Percentiles rank a stretch among this genome's conserved stretches.
Evolutionary conservation across 2,888 invertebrate genomes (phyloP).

Genomic region (Oasisia sp.): DNA sequence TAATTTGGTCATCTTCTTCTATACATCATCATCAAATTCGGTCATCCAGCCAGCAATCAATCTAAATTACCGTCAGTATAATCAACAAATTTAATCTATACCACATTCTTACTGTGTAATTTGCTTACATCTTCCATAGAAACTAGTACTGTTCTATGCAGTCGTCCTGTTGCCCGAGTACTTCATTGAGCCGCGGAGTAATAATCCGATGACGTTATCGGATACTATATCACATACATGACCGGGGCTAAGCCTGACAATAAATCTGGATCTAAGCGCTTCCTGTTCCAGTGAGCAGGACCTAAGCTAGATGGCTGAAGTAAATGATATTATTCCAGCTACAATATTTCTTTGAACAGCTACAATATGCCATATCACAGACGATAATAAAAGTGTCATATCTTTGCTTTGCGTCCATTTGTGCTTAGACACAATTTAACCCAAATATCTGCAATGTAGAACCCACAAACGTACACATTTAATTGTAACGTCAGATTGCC

Average conservation of each 20-base stretch:
- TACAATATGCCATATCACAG: not conserved
- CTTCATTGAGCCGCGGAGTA: not conserved
- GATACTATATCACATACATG: not conserved
- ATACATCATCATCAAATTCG: not conserved
- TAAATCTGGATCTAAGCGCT: not conserved
- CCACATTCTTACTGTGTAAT: not conserved
- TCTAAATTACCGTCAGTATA: not conserved
- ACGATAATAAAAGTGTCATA: not conserved
- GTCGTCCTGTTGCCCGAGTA: not conserved
- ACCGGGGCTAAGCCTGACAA: not conserved
- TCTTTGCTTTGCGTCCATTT: not conserved
- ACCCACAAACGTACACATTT: not conserved
- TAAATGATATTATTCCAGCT: not conserved
- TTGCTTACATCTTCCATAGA: not conserved
- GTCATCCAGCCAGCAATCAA: not conserved
- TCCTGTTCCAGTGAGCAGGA: not conserved
- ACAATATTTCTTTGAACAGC: not conserved
- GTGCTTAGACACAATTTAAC: not conserved
- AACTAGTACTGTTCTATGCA: not conserved
- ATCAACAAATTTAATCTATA: not conserved
- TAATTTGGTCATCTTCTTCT: not conserved
- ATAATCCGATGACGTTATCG: not conserved
- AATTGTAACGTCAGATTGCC: not conserved
- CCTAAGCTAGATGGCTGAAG: not conserved
- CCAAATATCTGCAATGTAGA: too few relatives aligned